phyloP scores from a whole-genome alignment of 1,140 invertebrate genomes.

The Xylocopa sonorina region DNA sequence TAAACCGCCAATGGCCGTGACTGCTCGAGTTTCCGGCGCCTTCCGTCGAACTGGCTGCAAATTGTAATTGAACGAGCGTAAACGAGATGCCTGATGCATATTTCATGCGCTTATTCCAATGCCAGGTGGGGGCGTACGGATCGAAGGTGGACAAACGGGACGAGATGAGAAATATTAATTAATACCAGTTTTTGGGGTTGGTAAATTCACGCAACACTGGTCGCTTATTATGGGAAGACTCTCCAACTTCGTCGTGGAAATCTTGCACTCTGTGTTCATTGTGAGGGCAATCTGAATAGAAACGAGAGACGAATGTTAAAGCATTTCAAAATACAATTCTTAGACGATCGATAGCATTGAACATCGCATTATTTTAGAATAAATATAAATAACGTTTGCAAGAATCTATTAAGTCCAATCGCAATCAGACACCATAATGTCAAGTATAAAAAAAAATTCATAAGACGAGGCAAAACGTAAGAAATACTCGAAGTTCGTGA shows the following conservation, averaged over 20 bases:
- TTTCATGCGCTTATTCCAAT: not conserved
- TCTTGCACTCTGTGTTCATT: constrained; percentile 9
- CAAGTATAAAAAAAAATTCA: no score
- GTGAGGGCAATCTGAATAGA: not conserved
- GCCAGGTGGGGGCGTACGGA: not conserved
- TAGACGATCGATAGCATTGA: not conserved
- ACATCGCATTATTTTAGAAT: no score
- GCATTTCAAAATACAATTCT: not conserved
- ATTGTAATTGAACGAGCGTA: not conserved
- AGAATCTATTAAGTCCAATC: no score
- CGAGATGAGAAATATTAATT: not conserved
- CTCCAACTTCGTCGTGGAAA: not conserved
- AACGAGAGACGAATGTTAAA: not conserved
- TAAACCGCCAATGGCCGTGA: not conserved
- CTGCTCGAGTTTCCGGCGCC: no score
- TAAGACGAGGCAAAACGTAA: no score
- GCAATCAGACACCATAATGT: no score
- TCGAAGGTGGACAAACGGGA: not conserved
- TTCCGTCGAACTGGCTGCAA: constrained; percentile 19
- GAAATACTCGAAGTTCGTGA: no score
- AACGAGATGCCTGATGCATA: not conserved
- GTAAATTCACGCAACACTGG: constrained; percentile 21
- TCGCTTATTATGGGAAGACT: not conserved
- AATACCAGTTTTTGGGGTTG: not conserved
- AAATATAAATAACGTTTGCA: no score